Percentiles rank a stretch among this genome's conserved stretches.
phyloP scores from a whole-genome alignment of 1,140 invertebrate species.

The Monochamus saltuarius region DNA sequence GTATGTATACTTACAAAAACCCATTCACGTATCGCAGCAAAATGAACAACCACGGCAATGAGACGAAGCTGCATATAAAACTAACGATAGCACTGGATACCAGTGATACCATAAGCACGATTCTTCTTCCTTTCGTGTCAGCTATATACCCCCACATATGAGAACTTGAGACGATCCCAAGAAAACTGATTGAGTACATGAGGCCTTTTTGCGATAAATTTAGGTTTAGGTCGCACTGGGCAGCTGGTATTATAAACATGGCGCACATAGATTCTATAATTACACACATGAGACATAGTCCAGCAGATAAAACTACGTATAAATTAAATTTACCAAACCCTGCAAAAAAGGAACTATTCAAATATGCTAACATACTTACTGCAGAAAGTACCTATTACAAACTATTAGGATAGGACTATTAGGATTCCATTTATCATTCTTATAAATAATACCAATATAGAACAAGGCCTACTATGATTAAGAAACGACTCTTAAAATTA shows the following conservation, averaged over 20 bases:
- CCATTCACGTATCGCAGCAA: slow-evolving; percentile 64
- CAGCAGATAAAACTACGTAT: slow-evolving; percentile 42
- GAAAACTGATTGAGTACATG: slow-evolving; percentile 45
- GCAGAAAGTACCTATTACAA: no score
- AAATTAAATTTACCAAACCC: slow-evolving; percentile 50
- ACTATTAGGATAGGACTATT: no score
- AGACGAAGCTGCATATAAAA: slow-evolving; percentile 59
- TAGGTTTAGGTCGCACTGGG: slow-evolving; percentile 51
- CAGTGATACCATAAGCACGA: slow-evolving; percentile 61
- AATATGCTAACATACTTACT: no score
- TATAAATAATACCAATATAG: no score
- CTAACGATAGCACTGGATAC: slow-evolving; percentile 60
- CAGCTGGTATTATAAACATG: slow-evolving; percentile 49
- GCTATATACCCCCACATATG: slow-evolving; percentile 50
- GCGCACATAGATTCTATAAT: slow-evolving; percentile 50
- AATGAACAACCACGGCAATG: slow-evolving; percentile 61
- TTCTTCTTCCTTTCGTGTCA: slow-evolving; percentile 46
- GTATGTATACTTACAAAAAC: slow-evolving; percentile 59
- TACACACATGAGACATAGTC: slow-evolving; percentile 47
- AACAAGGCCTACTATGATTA: no score
- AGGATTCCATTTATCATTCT: no score
- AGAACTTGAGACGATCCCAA: slow-evolving; percentile 49
- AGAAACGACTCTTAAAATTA: no score
- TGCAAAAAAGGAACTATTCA: slow-evolving; percentile 21
- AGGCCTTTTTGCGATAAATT: slow-evolving; percentile 44